Base-by-base conservation (phyloP, 2,797 vertebrate genomes). In the Semaprochilodus insignis region DNA sequence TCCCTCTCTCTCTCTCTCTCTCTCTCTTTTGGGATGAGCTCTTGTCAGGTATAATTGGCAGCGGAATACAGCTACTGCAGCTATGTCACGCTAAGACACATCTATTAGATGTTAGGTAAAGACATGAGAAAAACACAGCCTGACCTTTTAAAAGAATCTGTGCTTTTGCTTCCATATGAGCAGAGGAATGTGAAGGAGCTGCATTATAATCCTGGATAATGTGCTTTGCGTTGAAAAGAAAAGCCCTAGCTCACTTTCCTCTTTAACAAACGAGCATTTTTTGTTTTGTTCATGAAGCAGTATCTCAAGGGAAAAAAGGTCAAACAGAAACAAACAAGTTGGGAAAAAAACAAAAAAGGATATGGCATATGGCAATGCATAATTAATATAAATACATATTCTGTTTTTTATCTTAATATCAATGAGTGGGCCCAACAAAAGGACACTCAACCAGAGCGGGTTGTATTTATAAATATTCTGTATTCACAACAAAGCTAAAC, bases 341-440 rank as follows among this genome's bases (percentile, higher is more conserved):
- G 36, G 54, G 48, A 69, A 31, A 44, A 14, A 81, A 34, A 48
- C 84, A 83, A 54, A 71, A 87, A 54, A 84, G 81, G 83, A 77
- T 80, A 77, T 83, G 79, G 89, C 93, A 92, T 93, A 93, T 93
- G 92, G 90, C 91, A 88, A 91, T 93, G 90, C 89, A 93, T 93
- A 92, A 92, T 91, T 89, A 92, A 92, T 86, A 83, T 90, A 88
- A 92, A 92, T 90, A 89, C 87, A 87, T 93, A 92, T 93, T 88
- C 91, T 87, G 88, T 87, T 92, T 90, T 93, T 93, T 91, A 93
- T 93, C 87, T 81, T 90, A 82, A 91, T 91, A 90, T 63, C 21
- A 81, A 62, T 54, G 31, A 21, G 51, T 8, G 31, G 16, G 48
- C 4, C 52, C 31, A 36, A 78, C 23, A 91, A 88, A 93, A 92